phyloP scores from a whole-genome alignment of 2,113 vertebrate species.

The Muntiacus muntjak region DNA sequence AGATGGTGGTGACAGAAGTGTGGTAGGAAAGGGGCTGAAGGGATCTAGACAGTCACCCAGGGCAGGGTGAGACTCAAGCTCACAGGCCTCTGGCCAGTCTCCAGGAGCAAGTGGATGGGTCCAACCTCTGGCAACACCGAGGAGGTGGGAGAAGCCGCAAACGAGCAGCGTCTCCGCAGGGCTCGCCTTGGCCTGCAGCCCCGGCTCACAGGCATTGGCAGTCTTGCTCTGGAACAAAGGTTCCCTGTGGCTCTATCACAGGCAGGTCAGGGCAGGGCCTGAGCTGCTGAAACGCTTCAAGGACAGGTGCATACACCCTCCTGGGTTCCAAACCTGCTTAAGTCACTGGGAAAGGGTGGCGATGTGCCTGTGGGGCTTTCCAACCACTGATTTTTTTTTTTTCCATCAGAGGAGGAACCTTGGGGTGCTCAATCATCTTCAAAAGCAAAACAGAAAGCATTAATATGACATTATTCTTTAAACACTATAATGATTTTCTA shows the following conservation, averaged over 20 bases:
- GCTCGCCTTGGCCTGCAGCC: neutral
- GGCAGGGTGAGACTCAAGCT: neutral
- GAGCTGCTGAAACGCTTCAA: neutral
- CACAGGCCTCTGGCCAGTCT: neutral
- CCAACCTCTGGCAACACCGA: neutral
- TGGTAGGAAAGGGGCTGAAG: neutral
- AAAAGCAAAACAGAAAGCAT: conserved; percentile 59
- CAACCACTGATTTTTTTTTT: neutral
- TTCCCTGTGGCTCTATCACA: neutral
- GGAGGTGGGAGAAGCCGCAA: neutral
- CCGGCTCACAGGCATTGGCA: neutral
- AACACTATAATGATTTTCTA: neutral
- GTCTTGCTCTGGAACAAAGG: conserved; percentile 40
- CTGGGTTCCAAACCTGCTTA: neutral
- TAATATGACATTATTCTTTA: neutral
- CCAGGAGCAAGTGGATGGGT: neutral
- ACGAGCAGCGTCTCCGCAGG: neutral
- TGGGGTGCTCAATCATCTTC: conserved; percentile 18
- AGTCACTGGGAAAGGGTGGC: conserved; percentile 43
- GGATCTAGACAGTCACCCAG: neutral
- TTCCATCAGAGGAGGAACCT: conserved; percentile 8
- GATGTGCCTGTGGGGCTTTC: conserved; percentile 29
- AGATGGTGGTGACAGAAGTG: neutral
- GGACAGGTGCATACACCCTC: conserved; percentile 37
- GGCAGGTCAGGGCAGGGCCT: conserved; percentile 33